Percentiles rank a stretch among this genome's conserved stretches.
Conservation (phyloP, 1,140 invertebrate species). For the Patella vulgata region DNA sequence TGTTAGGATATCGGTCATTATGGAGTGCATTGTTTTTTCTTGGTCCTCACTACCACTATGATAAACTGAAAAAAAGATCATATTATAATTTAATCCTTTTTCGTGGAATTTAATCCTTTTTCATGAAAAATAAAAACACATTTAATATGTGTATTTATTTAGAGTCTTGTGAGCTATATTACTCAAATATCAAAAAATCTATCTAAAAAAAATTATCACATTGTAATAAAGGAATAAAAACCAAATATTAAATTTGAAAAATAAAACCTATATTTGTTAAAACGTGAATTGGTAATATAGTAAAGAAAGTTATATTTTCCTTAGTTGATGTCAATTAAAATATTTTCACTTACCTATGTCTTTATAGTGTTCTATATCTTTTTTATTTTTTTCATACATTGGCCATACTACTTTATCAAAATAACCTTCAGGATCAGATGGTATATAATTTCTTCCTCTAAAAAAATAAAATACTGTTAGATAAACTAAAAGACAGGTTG, state of each 20-base stretch:
- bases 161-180: neutral
- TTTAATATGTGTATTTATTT: too few relatives aligned
- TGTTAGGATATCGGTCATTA: slow-evolving; percentile 6
- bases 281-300: too few relatives aligned
- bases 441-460: slow-evolving; percentile 53
- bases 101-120: neutral
- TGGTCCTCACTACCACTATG: slow-evolving; percentile 13
- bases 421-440: slow-evolving; percentile 60
- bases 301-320: too few relatives aligned
- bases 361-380: slow-evolving; percentile 31
- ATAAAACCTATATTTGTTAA: neutral
- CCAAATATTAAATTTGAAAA: neutral
- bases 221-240: too few relatives aligned
- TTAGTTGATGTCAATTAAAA: too few relatives aligned
- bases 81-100: neutral
- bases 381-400: slow-evolving; percentile 51
- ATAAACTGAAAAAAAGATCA: slow-evolving; percentile 14
- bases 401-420: slow-evolving; percentile 66
- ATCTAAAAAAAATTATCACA: neutral
- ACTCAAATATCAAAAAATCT: too few relatives aligned
- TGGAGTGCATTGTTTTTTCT: slow-evolving; percentile 7
- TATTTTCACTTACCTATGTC: slow-evolving; percentile 47
- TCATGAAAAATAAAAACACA: too few relatives aligned
- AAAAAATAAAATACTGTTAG: neutral
- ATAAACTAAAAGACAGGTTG: too few relatives aligned